Base-by-base conservation (phyloP, 2,797 vertebrate species). In the Helicolenus hilgendorfi region DNA sequence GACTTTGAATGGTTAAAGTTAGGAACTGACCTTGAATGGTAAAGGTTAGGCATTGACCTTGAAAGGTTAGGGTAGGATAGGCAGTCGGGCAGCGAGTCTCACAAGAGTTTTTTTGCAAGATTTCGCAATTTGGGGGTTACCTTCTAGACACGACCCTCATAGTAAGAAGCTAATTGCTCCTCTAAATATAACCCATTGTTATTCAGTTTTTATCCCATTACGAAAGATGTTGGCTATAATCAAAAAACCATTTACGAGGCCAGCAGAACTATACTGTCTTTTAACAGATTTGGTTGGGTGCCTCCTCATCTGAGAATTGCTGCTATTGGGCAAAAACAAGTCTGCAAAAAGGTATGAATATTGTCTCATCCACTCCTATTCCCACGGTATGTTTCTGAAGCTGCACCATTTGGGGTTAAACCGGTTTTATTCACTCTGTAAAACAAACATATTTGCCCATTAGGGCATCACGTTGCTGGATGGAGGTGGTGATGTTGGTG, bases 281-380 rank as follows among this genome's bases (percentile, higher is more conserved):
- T 36, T 55, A 60, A 81, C 55, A 69, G 77, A 80, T 69, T 36
- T 41, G 29, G 2, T 24, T 67, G 5, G 29, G 70, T 41, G 76
- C 73, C 24, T 65, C 41, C 35, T 75, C 56, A 41, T 70, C 68
- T 64, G 63, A 73, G 71, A 83, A 14, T 27, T 49, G 60, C 65
- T 85, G 60, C 77, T 76, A 9, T 8, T 24, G 58, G 31, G 56
- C 27, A 31, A 76, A 60, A 35, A 8, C 45, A 9, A 2, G 36
- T 56, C 70, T 26, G 69, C 15, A 35, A 56, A 81, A 76, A 49
- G 35, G 55, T 72, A n/a, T 81, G 74, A 86, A 41, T 41, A 53
- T 38, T 20, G 26, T 73, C 45, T 79, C 15, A 20, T 53, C 14
- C 29, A 27, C 31, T 70, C 13, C 31, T 71, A 1, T 7, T 29